phyloP scores from a whole-genome alignment of 1,140 invertebrate genomes.

The Drusus annulatus region DNA sequence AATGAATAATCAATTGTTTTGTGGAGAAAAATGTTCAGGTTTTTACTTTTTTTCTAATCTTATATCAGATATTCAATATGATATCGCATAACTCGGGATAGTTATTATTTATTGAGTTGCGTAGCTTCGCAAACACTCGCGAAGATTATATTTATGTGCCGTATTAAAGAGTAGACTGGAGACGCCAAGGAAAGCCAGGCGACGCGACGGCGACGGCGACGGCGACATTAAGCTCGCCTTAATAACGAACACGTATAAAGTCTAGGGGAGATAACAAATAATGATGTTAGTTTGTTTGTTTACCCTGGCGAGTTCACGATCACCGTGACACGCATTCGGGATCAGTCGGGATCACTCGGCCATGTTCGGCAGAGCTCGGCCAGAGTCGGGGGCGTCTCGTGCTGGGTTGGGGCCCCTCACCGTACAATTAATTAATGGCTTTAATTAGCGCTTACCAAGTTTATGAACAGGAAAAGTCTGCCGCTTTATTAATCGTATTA shows the following conservation, averaged over 20 bases:
- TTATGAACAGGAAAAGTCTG: slow-evolving; percentile 58
- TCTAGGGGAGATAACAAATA: slow-evolving; percentile 54
- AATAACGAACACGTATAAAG: slow-evolving; percentile 34
- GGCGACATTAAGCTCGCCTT: neutral
- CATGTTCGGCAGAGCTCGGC: neutral
- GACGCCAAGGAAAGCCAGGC: neutral
- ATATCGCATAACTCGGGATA: too few species aligned
- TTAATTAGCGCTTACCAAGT: slow-evolving; percentile 58
- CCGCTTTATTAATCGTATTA: slow-evolving; percentile 58
- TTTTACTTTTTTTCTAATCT: too few species aligned
- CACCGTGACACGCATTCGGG: slow-evolving; percentile 56
- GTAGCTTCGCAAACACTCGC: too few species aligned
- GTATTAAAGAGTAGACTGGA: slow-evolving; percentile 30
- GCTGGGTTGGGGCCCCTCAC: slow-evolving; percentile 19
- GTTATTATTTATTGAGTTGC: too few species aligned
- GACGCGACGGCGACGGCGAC: too few species aligned
- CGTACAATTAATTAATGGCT: slow-evolving; percentile 58
- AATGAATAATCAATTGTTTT: too few species aligned
- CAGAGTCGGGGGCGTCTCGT: neutral
- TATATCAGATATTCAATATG: too few species aligned
- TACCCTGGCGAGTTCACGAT: slow-evolving; percentile 56
- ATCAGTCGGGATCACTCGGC: slow-evolving; percentile 46
- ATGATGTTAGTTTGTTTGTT: slow-evolving; percentile 57
- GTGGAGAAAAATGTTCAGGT: too few species aligned
- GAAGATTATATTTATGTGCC: slow-evolving; percentile 19